Evolutionary conservation across 92 coral and sea anemone species (phyloP).

Genomic region (Palythoa grandis): DNA sequence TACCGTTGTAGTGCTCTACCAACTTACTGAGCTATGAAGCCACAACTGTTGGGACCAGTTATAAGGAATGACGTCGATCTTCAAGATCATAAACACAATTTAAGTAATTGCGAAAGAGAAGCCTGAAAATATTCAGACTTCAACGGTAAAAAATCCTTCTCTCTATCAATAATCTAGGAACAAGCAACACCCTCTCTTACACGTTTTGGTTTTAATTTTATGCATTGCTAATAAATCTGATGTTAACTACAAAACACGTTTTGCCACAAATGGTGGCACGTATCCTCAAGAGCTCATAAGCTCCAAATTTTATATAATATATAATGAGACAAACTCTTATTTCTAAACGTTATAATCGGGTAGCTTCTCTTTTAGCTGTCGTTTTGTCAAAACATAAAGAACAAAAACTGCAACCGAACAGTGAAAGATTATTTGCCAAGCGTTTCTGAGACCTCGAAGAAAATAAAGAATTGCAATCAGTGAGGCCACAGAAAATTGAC

Average conservation of each 20-base stretch:
- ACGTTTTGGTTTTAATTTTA: not conserved
- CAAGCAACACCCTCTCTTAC: not conserved
- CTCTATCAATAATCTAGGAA: no score
- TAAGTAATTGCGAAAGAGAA: no score
- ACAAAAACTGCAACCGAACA: slow-evolving; percentile 63
- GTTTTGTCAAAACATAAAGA: slow-evolving; percentile 73
- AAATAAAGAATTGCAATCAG: slow-evolving; percentile 68
- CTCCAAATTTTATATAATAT: not conserved
- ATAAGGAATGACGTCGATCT: not conserved
- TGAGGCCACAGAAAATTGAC: slow-evolving; percentile 61
- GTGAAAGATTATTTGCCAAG: slow-evolving; percentile 88
- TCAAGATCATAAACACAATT: no score
- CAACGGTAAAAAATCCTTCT: no score
- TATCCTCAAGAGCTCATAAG: not conserved
- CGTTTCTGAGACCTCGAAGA: slow-evolving; percentile 81
- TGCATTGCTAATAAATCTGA: not conserved
- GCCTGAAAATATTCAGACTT: no score
- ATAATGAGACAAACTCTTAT: not conserved
- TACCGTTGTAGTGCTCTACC: no score
- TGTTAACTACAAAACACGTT: not conserved
- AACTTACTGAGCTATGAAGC: no score
- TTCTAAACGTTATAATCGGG: slow-evolving; percentile 93
- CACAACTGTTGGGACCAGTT: no score
- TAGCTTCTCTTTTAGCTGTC: slow-evolving; percentile 86
- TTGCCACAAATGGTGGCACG: no score